Percentiles rank a stretch among this genome's conserved stretches.
Conservation (phyloP, 2,797 vertebrate genomes). For the Artibeus jamaicensis region DNA sequence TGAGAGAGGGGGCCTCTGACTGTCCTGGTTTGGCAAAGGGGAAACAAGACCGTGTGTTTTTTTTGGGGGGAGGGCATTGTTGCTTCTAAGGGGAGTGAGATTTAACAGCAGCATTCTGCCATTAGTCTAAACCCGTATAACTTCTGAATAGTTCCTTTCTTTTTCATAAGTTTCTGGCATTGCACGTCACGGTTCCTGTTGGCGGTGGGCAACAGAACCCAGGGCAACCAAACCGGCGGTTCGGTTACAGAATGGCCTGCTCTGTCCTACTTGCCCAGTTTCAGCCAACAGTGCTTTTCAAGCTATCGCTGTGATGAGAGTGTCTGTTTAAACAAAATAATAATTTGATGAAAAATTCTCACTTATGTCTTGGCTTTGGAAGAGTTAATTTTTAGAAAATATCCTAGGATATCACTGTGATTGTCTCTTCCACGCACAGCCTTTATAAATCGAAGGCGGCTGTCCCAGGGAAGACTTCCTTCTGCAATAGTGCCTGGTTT, state of each 20-base stretch:
- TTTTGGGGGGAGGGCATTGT: rapidly evolving
- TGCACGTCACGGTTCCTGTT: rapidly evolving
- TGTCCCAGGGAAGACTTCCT: neutral
- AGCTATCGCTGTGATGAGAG: neutral
- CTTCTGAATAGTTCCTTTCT: too few species aligned
- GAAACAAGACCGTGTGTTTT: too few species aligned
- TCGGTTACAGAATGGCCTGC: neutral
- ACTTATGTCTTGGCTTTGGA: neutral
- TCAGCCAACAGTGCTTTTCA: neutral
- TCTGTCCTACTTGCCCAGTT: neutral
- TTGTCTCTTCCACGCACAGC: neutral
- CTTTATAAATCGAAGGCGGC: neutral
- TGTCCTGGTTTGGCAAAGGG: too few species aligned
- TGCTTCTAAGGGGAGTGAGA: too few species aligned
- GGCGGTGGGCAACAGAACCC: too few species aligned
- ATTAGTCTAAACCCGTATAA: too few species aligned
- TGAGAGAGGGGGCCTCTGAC: too few species aligned
- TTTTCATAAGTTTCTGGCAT: too few species aligned
- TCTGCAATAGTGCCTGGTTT: neutral
- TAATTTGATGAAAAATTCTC: neutral
- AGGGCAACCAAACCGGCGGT: too few species aligned
- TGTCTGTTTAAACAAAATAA: neutral
- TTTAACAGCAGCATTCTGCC: too few species aligned
- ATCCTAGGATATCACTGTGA: neutral
- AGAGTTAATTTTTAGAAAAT: neutral